These are phyloP conservation scores for Panthera uncia DNA, from an alignment of 2,113 vertebrate species.

Conservation along the genomic window DNA sequence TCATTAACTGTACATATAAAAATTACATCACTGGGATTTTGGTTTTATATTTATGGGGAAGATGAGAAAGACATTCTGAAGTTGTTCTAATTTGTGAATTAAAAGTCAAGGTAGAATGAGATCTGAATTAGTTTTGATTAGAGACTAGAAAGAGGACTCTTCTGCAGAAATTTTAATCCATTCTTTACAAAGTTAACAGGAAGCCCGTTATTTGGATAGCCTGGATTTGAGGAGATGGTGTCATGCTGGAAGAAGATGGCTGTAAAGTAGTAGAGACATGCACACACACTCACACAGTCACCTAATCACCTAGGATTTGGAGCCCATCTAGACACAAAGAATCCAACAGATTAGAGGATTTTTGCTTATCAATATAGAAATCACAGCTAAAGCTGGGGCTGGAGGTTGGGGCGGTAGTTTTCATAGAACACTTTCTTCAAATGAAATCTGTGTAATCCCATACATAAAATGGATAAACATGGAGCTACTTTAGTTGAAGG, in stretches of 20 bases:
- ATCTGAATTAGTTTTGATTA: slow-evolving; percentile 26
- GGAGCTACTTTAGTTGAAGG: not conserved
- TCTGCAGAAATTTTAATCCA: not conserved
- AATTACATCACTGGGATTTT: not conserved
- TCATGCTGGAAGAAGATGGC: not conserved
- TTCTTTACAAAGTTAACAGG: not conserved
- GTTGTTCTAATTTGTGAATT: slow-evolving; percentile 19
- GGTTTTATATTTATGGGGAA: not conserved
- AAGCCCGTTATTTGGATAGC: not conserved
- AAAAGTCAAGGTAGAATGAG: not conserved
- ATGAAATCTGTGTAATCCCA: not conserved
- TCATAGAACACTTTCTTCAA: not conserved
- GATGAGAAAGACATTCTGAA: not conserved
- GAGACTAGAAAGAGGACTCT: not conserved
- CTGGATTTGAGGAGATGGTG: slow-evolving; percentile 14
- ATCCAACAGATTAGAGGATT: not conserved
- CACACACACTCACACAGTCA: fast-evolving
- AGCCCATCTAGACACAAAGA: not conserved
- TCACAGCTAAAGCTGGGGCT: not conserved
- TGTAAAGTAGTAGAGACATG: not conserved
- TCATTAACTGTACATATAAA: not conserved
- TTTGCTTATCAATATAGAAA: not conserved
- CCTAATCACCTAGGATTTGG: not conserved
- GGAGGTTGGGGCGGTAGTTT: not conserved
- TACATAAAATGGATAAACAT: not conserved